Evolutionary conservation across 2,888 invertebrate genomes (phyloP).

Genomic region (Meiosimyza decipiens): DNA sequence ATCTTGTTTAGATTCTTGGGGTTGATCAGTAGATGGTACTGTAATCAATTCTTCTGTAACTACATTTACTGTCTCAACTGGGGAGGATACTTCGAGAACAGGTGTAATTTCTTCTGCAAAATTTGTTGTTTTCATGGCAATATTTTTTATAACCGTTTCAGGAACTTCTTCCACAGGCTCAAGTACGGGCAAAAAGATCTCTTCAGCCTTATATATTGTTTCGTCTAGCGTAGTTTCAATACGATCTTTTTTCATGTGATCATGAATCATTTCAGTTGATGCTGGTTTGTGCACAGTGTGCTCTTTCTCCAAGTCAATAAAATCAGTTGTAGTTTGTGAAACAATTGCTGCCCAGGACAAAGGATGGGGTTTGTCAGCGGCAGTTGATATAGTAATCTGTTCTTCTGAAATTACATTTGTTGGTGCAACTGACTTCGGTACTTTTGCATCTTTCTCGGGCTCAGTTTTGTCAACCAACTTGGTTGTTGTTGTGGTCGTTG

Average conservation of each 20-base stretch:
- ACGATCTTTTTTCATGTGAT: background rate
- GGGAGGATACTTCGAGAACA: background rate
- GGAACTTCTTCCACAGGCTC: conserved; percentile 23
- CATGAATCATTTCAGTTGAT: background rate
- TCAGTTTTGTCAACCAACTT: background rate
- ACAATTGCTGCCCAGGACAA: background rate
- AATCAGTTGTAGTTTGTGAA: background rate
- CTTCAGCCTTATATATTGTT: conserved; percentile 39
- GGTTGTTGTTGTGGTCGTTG: too few species aligned
- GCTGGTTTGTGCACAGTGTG: background rate
- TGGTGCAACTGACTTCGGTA: background rate
- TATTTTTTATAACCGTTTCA: conserved; percentile 16
- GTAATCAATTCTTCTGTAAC: background rate
- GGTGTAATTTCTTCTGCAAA: background rate
- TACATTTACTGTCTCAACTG: too few species aligned
- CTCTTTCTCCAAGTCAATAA: background rate
- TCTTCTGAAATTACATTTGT: background rate
- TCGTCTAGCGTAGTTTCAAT: conserved; percentile 38
- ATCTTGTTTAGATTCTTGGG: background rate
- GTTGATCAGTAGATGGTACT: background rate
- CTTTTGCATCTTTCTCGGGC: background rate
- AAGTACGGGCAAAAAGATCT: conserved; percentile 20
- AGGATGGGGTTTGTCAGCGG: background rate
- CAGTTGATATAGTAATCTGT: background rate
- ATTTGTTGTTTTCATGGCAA: background rate